Evolutionary conservation across 2,113 vertebrate genomes (phyloP).

Genomic region (Scomber colias): DNA sequence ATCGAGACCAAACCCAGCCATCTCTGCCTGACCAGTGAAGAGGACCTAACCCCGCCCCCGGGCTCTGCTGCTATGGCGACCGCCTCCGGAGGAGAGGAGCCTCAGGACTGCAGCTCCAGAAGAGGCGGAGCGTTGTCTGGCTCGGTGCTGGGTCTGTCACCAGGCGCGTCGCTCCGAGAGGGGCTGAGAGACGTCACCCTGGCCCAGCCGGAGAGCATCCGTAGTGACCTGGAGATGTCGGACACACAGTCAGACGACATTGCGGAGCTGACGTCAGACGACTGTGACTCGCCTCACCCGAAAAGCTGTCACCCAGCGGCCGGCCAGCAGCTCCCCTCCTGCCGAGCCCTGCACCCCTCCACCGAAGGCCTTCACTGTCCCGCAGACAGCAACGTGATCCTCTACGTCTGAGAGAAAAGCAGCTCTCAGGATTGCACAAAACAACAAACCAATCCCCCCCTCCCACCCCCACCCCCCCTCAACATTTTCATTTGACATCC

Average conservation of each 20-base stretch:
- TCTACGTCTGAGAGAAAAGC: constrained; percentile 81
- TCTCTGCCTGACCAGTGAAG: constrained; percentile 94
- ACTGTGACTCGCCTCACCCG: constrained; percentile 91
- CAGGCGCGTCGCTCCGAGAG: constrained; percentile 85
- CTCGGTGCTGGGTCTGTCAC: constrained; percentile 75
- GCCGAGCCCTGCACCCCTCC: constrained; percentile 76
- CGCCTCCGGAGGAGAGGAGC: constrained; percentile 80
- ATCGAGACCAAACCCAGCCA: constrained; percentile 98
- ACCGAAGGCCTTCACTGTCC: constrained; percentile 85
- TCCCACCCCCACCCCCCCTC: too few relatives aligned
- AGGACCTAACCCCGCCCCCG: constrained; percentile 91
- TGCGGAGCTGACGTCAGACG: constrained; percentile 95
- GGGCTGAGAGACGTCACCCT: constrained; percentile 92
- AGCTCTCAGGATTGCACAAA: constrained; percentile 67
- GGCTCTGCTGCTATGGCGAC: constrained; percentile 74
- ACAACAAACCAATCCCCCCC: constrained; percentile 13
- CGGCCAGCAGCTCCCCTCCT: constrained; percentile 68
- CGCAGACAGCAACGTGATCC: constrained; percentile 80
- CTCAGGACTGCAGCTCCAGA: constrained; percentile 86
- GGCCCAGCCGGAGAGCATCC: constrained; percentile 98
- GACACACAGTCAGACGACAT: constrained; percentile 98
- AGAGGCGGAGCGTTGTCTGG: constrained; percentile 79
- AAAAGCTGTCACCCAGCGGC: constrained; percentile 66
- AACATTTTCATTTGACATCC: constrained; percentile 1
- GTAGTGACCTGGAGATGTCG: constrained; percentile 97